Evolutionary conservation across 2,113 vertebrate species (phyloP).

Genomic region (Ptychochromis oligacanthus): DNA sequence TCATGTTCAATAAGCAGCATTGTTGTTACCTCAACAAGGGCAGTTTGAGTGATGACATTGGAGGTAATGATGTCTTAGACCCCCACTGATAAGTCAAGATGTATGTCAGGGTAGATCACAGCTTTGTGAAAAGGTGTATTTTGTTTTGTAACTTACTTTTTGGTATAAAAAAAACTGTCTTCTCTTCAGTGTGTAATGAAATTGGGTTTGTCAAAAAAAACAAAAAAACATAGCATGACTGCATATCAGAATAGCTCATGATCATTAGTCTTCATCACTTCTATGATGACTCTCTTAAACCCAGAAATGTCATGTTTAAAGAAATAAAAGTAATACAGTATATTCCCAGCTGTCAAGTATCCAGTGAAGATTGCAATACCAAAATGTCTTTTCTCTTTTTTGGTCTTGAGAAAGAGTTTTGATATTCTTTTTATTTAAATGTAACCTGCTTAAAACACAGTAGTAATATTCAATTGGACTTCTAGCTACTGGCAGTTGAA

Average conservation of each 20-base stretch:
- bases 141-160: background rate
- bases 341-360: background rate
- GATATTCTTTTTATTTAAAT: background rate
- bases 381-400: background rate
- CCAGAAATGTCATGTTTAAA: constrained; percentile 1
- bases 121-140: background rate
- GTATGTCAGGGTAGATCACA: constrained; percentile 2
- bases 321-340: background rate
- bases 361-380: background rate
- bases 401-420: background rate
- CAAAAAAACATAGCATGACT: background rate
- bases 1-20: background rate
- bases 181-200: background rate
- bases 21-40: constrained; percentile 16
- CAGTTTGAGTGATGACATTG: constrained; percentile 11
- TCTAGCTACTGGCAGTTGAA: background rate
- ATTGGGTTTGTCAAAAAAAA: background rate
- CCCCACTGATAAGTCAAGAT: constrained; percentile 16
- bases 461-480: background rate
- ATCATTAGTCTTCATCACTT: constrained; percentile 2
- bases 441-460: background rate
- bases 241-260: background rate
- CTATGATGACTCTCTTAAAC: background rate
- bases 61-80: constrained; percentile 7
- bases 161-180: background rate